These are phyloP conservation scores for Vanacampus margaritifer DNA, from an alignment of 2,113 vertebrate genomes.

Conservation along the genomic window DNA sequence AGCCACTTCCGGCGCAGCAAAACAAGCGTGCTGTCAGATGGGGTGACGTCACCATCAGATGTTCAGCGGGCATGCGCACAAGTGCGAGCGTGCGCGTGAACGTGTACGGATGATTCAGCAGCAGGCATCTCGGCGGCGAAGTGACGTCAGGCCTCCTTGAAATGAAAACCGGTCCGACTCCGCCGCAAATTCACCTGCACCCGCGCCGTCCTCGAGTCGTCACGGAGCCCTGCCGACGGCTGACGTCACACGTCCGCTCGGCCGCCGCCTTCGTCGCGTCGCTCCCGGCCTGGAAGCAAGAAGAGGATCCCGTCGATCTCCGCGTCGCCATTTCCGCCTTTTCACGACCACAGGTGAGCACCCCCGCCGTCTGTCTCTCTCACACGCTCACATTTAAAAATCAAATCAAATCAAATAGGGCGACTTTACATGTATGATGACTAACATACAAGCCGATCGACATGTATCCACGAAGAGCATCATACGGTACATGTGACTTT, in stretches of 20 bases:
- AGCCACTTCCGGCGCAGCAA: conserved; percentile 12
- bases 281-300: neutral
- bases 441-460: neutral
- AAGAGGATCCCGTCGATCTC: neutral
- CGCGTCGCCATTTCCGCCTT: conserved; percentile 33
- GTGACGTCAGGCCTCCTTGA: neutral
- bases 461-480: neutral
- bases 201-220: neutral
- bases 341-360: conserved; percentile 41
- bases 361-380: neutral
- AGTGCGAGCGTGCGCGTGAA: conserved; percentile 11
- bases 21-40: conserved; percentile 43
- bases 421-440: neutral
- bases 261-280: neutral
- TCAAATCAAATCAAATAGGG: no score
- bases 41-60: conserved; percentile 59
- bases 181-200: neutral
- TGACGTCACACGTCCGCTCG: neutral
- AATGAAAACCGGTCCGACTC: neutral
- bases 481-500: neutral
- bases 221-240: neutral
- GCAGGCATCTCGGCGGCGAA: conserved; percentile 5
- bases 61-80: conserved; percentile 22
- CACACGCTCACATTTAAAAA: no score
- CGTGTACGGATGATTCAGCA: conserved; percentile 57